phyloP scores from a whole-genome alignment of 2,113 vertebrate species.

The Noctilio leporinus region DNA sequence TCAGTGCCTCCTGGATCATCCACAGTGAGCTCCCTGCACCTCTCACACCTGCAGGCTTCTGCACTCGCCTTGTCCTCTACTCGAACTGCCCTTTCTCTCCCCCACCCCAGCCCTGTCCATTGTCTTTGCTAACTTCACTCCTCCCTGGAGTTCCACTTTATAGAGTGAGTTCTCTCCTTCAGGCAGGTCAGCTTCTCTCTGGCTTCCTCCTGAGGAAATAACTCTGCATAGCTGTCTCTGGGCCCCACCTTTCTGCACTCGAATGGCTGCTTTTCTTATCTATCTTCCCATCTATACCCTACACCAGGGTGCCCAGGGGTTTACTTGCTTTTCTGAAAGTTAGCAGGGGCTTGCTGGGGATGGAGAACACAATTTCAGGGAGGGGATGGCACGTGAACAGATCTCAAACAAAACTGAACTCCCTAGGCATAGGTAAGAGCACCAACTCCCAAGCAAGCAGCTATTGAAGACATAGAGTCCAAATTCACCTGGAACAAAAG shows the following conservation, averaged over 20 bases:
- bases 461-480: conserved; percentile 47
- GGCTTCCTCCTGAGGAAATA: background rate
- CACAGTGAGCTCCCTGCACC: background rate
- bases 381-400: background rate
- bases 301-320: fast-evolving
- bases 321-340: background rate
- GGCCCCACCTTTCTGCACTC: background rate
- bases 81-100: background rate
- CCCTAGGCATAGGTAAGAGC: conserved; percentile 12
- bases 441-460: conserved; percentile 69
- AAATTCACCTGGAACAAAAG: conserved; percentile 73
- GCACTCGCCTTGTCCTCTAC: background rate
- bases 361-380: background rate
- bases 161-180: background rate
- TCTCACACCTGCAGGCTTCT: background rate
- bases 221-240: no score
- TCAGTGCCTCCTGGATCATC: background rate
- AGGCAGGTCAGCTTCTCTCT: background rate
- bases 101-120: fast-evolving
- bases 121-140: background rate
- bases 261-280: background rate
- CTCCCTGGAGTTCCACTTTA: background rate
- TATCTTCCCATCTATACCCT: background rate
- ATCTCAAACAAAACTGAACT: conserved; percentile 53
- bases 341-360: background rate